These are phyloP conservation scores for Ochotona curzoniae DNA, from an alignment of 2,113 vertebrate species.

Conservation along the genomic window DNA sequence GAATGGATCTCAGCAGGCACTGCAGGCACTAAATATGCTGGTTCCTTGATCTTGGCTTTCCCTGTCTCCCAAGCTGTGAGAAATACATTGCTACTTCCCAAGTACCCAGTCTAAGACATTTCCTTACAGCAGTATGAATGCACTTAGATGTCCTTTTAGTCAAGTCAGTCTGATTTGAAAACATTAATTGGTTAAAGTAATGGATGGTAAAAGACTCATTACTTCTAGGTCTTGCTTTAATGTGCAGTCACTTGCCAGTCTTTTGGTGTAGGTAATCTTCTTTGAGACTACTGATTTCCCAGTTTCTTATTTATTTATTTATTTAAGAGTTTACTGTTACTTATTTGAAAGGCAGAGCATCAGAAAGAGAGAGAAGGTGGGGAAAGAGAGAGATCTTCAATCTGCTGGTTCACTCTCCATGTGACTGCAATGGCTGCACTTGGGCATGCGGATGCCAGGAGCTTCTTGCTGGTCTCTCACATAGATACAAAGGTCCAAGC, in stretches of 20 bases:
- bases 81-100: background rate
- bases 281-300: conserved; percentile 19
- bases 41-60: background rate
- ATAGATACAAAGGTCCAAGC: too few relatives aligned
- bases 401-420: too few relatives aligned
- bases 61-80: background rate
- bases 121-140: background rate
- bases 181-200: background rate
- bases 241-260: background rate
- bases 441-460: too few relatives aligned
- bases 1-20: background rate
- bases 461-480: too few relatives aligned
- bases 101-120: background rate
- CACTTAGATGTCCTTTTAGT: background rate
- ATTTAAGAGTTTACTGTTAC: too few relatives aligned
- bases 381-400: too few relatives aligned
- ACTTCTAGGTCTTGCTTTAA: background rate
- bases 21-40: background rate
- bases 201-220: background rate
- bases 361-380: too few relatives aligned
- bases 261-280: background rate
- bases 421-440: too few relatives aligned
- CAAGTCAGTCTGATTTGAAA: background rate
- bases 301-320: background rate
- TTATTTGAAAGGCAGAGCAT: too few relatives aligned